phyloP scores from a whole-genome alignment of 2,888 invertebrate species.

The Drosophila melanosoma region DNA sequence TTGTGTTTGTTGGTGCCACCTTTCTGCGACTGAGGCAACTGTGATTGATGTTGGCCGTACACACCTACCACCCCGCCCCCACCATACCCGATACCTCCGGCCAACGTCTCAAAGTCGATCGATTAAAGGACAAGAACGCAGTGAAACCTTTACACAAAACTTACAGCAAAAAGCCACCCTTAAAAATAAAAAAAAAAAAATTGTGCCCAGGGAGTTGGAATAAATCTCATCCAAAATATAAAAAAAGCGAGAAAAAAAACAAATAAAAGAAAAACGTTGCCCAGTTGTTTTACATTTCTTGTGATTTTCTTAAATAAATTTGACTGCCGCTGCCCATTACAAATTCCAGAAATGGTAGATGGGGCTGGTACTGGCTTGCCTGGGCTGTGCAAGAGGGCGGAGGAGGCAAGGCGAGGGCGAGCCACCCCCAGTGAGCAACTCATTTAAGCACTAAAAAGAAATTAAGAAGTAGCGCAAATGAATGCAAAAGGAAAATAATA shows the following conservation, averaged over 20 bases:
- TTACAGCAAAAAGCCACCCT: slow-evolving; percentile 61
- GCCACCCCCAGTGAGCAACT: slow-evolving; percentile 58
- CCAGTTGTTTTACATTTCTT: slow-evolving; percentile 77
- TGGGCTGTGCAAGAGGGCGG: neutral
- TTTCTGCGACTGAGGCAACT: slow-evolving; percentile 40
- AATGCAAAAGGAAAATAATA: slow-evolving; percentile 62
- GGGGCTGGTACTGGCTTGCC: neutral
- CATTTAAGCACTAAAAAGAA: slow-evolving; percentile 79
- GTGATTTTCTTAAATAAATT: slow-evolving; percentile 79
- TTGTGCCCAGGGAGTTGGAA: neutral
- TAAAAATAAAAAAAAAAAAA: slow-evolving; percentile 43
- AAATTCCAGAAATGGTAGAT: neutral
- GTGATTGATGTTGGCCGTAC: slow-evolving; percentile 52
- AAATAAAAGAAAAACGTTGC: slow-evolving; percentile 53
- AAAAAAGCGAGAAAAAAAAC: slow-evolving; percentile 27
- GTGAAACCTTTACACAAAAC: slow-evolving; percentile 46
- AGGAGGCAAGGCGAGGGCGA: neutral
- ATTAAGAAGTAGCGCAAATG: slow-evolving; percentile 78
- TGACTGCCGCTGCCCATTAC: slow-evolving; percentile 50
- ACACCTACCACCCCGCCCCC: no score
- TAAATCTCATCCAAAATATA: slow-evolving; percentile 29
- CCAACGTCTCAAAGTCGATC: slow-evolving; percentile 41
- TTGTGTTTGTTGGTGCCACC: slow-evolving; percentile 35
- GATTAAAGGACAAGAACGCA: slow-evolving; percentile 50
- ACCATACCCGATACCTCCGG: neutral